Evolutionary conservation across 1,140 invertebrate species (phyloP), one percentile per base, ranked within the genome.

Genomic region (Agrypnia vestita): DNA sequence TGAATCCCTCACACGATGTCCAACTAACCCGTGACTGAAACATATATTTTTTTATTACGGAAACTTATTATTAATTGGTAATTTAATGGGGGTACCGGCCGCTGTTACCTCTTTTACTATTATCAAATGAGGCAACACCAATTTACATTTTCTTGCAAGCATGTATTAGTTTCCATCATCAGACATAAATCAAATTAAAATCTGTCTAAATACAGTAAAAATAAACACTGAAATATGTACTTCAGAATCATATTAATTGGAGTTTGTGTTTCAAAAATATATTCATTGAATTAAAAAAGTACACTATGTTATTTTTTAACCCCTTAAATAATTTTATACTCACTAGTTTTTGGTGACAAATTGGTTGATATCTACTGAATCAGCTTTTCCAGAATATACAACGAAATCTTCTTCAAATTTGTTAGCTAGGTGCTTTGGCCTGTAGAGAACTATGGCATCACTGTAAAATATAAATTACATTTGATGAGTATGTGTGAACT

Each of bases 361-460:
- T 44, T 93, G 91, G 82, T 94, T 93, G 51, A 99, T 90, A 51
- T 95, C 93, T 83, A 88, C 90, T 55, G 92, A 91, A 44, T 92
- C 91, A 43, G 91, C 91, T 62, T 91, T 92, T 59, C 94, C 96
- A 73, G 93, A 91, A 88, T 95, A 98, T 19, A 91, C 92, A 61
- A 97, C 89, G 67, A 88, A 91, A 72, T 91, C 90, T 13, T 93
- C 90, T 89, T 99, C 98, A 89, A 99, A 99, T 90, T 99, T 99
- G 88, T 95, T 98, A 55, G 94, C 91, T 69, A 99, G 90, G 83
- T 94, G 92, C 85, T 95, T 95, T 7, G 98, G 97, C 84, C 97
- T 94, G 90, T 94, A 97, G 9, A 99, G 88, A 21, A 99, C 94
- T 84, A 99, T 93, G 78, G 91, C 91, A 88, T 98, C 92, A 84